These are phyloP conservation scores for Turdus rufiventris DNA, from an alignment of 2,113 vertebrate species.

Conservation along the genomic window DNA sequence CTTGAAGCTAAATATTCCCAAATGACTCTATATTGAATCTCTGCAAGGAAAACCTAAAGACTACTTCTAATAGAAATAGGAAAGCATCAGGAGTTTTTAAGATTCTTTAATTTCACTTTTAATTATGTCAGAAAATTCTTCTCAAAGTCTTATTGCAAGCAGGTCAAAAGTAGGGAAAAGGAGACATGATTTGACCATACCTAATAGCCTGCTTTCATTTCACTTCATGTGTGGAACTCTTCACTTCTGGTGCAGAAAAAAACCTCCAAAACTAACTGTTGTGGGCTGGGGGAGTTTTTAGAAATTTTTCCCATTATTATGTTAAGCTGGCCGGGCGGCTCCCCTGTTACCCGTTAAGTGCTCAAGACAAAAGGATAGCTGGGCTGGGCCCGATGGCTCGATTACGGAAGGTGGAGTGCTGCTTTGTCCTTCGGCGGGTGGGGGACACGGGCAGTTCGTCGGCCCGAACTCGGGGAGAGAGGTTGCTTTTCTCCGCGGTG, in stretches of 20 bases:
- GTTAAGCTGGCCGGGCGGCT: too few relatives aligned
- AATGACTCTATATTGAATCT: background rate
- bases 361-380: too few relatives aligned
- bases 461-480: too few relatives aligned
- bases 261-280: accelerated
- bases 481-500: too few relatives aligned
- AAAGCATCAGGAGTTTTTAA: background rate
- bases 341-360: too few relatives aligned
- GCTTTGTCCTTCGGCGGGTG: too few relatives aligned
- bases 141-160: background rate
- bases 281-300: too few relatives aligned
- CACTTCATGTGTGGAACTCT: background rate
- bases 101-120: background rate
- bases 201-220: background rate
- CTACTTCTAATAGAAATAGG: background rate
- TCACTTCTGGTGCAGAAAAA: background rate
- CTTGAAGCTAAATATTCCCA: background rate
- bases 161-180: background rate
- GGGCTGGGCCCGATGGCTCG: too few relatives aligned
- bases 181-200: background rate
- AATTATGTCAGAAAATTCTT: background rate
- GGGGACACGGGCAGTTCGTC: too few relatives aligned
- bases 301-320: too few relatives aligned
- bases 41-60: background rate
- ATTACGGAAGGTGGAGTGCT: too few relatives aligned